phyloP scores from a whole-genome alignment of 2,888 invertebrate species.

The Abrostola tripartita region DNA sequence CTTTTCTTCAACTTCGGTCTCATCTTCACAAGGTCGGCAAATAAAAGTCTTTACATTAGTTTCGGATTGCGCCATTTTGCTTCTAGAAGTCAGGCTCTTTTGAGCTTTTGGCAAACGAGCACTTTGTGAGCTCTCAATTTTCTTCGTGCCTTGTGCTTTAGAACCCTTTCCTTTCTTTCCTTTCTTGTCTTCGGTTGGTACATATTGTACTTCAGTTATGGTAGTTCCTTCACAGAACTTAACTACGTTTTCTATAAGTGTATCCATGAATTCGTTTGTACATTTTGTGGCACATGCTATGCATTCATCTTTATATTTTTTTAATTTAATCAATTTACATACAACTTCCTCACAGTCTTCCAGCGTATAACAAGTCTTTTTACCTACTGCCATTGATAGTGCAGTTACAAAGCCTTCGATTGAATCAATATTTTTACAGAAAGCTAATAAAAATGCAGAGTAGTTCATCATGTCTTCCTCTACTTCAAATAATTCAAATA shows the following conservation, averaged over 20 bases:
- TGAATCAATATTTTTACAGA: constrained; percentile 89
- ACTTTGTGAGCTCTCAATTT: constrained; percentile 68
- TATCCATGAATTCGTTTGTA: constrained; percentile 71
- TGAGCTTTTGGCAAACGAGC: constrained; percentile 67
- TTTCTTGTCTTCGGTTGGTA: constrained; percentile 68
- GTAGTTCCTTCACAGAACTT: constrained; percentile 75
- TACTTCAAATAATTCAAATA: constrained; percentile 88
- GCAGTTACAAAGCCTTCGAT: constrained; percentile 88
- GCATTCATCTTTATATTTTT: constrained; percentile 76
- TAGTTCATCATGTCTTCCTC: constrained; percentile 87
- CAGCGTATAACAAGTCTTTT: constrained; percentile 81
- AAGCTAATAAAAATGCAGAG: constrained; percentile 89
- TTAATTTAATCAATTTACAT: constrained; percentile 74
- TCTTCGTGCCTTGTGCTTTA: constrained; percentile 58
- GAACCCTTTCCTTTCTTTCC: constrained; percentile 68
- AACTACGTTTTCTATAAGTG: constrained; percentile 70
- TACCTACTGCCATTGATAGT: constrained; percentile 87
- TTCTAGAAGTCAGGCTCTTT: constrained; percentile 58
- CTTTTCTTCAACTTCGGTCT: constrained; percentile 65
- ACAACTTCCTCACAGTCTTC: constrained; percentile 85
- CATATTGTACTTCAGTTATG: constrained; percentile 74
- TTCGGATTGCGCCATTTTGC: constrained; percentile 68
- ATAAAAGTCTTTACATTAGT: constrained; percentile 74
- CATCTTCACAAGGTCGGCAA: constrained; percentile 76
- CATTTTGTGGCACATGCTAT: constrained; percentile 76